Conservation (phyloP, 2,797 vertebrate species). For the Fratercula arctica region DNA sequence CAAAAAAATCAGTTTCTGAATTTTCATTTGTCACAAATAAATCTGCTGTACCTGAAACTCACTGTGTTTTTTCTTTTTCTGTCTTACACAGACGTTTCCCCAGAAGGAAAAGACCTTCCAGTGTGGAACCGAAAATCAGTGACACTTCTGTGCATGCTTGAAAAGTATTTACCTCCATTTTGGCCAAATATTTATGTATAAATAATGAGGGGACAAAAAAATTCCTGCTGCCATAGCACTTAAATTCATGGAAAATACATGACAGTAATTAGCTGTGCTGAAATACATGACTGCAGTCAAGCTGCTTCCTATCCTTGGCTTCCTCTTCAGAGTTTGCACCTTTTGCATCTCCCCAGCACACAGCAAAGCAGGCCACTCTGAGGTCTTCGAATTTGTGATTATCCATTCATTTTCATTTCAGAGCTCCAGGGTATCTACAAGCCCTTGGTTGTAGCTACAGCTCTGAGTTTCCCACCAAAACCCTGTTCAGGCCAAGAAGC, state of each 20-base stretch:
- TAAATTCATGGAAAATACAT: neutral
- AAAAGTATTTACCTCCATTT: neutral
- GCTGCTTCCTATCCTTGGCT: neutral
- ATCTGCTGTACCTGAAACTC: neutral
- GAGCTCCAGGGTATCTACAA: neutral
- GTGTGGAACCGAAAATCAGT: neutral
- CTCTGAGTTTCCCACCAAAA: neutral
- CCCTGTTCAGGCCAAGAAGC: neutral
- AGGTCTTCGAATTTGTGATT: neutral
- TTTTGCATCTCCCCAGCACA: neutral
- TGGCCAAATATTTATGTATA: neutral
- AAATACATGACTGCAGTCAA: neutral
- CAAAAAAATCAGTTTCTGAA: neutral
- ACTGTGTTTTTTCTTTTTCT: neutral
- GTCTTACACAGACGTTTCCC: neutral
- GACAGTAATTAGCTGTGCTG: neutral
- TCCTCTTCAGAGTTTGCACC: neutral
- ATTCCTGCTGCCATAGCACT: neutral
- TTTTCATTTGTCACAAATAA: neutral
- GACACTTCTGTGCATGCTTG: neutral
- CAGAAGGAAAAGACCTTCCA: neutral
- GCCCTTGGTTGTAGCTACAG: neutral
- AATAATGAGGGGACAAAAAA: neutral
- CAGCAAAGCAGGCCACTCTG: neutral
- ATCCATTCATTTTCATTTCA: neutral